Evolutionary conservation across 2,888 invertebrate genomes (phyloP), one percentile per base, ranked within the genome.

Genomic region (Orchesella flavescens): DNA sequence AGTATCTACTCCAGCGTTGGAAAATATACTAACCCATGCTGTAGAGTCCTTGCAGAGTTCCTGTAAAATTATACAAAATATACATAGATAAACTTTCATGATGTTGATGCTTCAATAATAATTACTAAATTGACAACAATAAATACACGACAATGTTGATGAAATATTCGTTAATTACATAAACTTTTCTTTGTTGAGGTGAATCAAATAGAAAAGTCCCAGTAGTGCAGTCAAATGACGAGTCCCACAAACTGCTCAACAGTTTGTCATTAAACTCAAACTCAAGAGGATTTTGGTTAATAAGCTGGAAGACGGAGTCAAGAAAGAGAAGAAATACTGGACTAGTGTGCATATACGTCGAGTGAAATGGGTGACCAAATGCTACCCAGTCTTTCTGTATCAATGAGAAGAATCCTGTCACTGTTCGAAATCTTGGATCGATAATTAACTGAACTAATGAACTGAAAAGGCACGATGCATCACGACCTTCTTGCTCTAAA

Each of bases 341-440:
- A 69, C 87, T 87, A 77, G 87, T 77, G 61, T 88, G 88, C 82
- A 88, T 83, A 61, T 88, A 86, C 5, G 77, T 73, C 3, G 84
- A 82, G 81, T 88, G 93, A 90, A 97, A 97, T 0, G 96, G 97
- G 91, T 98, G 98, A 34, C 97, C 97, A 86, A 97, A 91, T 0
- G 95, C 94, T 3, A 98, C 92, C 98, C 98, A 99, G 90, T 98
- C 98, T 90, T 97, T 96, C 91, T 98, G 97, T 76, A 98, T 91
- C 55, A 98, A 92, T 79, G 94, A 94, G 91, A 97, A 96, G 90
- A 98, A 97, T 74, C 98, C 98, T 57, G 92, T 92, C 85, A 95
- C 93, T 4, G 96, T 95, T 75, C 98, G 93, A 90, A 92, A 95
- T 90, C 94, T 91, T 0, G 96, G 94, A 92, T 98, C 98, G 79